Evolutionary conservation across 1,140 invertebrate species (phyloP), one percentile per base, ranked within the genome.

Genomic region (Papilio machaon): DNA sequence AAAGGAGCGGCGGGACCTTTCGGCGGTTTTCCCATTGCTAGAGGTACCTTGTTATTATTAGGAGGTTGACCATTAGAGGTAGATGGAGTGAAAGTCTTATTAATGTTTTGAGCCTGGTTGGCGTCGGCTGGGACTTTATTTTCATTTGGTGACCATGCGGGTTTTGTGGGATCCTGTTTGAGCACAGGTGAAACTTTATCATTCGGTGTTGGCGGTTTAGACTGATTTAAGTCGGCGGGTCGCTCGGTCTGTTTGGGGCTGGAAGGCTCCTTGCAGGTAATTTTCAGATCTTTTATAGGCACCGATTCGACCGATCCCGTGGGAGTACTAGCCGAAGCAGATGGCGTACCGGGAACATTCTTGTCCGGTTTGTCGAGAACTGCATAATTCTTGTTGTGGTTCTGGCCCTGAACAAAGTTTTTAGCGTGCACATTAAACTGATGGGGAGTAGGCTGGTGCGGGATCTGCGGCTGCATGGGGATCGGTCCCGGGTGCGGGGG

Each of bases 351-450:
- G 0, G 87, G 80, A 3, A 83, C 75, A 9, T 90, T 88, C 52
- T 87, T 90, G 54, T 94, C 94, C 35, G 90, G 92, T 80, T 35
- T 80, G 77, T 94, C 94, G n/a, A 92, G 90, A 81, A 86, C 86
- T 43, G 87, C 83, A 73, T 88, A 92, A 47, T 83, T 89, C 83
- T 91, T 94, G 75, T 87, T 91, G 46, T 94, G 91, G 81, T 90
- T 89, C 80, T 92, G 93, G 47, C 93, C 91, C 70, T 91, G 88
- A 7, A 95, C 94, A 80, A 95, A 95, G 77, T 95, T 95, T 67
- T 95, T 95, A 7, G 95, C 95, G 54, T 95, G 92, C 2, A 95
- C 95, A 80, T 95, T 95, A 76, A 95, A 95, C 80, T 95, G 95
- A 83, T 95, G 95, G 0, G 92, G 93, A 1, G 87, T 85, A 0